These are phyloP conservation scores for Sarcophaga carnaria DNA, from an alignment of 2,888 invertebrate species.

Conservation along the genomic window DNA sequence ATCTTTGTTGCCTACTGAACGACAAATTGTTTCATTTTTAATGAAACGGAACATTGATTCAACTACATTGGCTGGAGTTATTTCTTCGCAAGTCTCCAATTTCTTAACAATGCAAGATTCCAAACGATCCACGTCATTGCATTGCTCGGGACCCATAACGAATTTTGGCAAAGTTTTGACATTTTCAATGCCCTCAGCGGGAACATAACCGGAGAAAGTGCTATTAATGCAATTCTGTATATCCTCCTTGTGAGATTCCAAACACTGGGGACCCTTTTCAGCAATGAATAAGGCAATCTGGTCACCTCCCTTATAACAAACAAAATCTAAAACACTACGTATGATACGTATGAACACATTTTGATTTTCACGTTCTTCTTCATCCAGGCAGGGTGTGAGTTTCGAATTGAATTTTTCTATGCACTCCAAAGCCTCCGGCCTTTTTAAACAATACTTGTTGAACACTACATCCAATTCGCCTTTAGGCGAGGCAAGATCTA, in stretches of 20 bases:
- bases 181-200: slow-evolving; percentile 80
- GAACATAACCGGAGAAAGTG: slow-evolving; percentile 84
- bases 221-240: slow-evolving; percentile 86
- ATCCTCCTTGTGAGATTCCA: slow-evolving; percentile 84
- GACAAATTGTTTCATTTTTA: slow-evolving; percentile 78
- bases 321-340: slow-evolving; percentile 87
- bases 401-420: slow-evolving; percentile 84
- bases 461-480: slow-evolving; percentile 88
- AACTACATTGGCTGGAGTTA: slow-evolving; percentile 79
- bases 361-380: slow-evolving; percentile 85
- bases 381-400: slow-evolving; percentile 85
- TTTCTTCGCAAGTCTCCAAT: slow-evolving; percentile 77
- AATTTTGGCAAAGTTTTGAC: slow-evolving; percentile 84
- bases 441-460: slow-evolving; percentile 88
- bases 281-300: slow-evolving; percentile 92
- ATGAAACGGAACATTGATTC: slow-evolving; percentile 80
- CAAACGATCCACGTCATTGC: slow-evolving; percentile 77
- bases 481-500: slow-evolving; percentile 86
- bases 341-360: slow-evolving; percentile 86
- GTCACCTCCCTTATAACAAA: slow-evolving; percentile 91
- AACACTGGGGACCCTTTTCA: slow-evolving; percentile 90
- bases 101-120: slow-evolving; percentile 77
- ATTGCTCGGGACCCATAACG: slow-evolving; percentile 83
- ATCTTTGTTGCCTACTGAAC: slow-evolving; percentile 67
- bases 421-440: slow-evolving; percentile 82